phyloP scores from a whole-genome alignment of 2,113 vertebrate species.

The Leuciscus idus region DNA sequence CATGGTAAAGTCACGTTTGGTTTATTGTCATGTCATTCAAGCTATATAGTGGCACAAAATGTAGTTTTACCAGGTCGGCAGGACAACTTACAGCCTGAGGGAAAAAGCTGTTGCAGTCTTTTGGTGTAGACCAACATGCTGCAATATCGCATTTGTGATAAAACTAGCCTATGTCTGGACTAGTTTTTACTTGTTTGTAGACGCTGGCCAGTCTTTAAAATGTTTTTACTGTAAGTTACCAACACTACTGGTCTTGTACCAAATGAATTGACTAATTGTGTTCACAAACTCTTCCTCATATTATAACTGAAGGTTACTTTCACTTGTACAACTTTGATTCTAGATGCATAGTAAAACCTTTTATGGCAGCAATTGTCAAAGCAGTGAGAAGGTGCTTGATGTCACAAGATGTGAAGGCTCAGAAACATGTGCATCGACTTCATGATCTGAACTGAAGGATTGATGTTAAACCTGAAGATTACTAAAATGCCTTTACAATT shows the following conservation, averaged over 20 bases:
- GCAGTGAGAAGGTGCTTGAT: neutral
- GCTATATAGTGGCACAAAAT: neutral
- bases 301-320: neutral
- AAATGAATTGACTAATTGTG: neutral
- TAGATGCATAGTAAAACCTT: neutral
- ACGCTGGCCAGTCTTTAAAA: neutral
- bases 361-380: constrained; percentile 7
- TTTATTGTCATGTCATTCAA: neutral
- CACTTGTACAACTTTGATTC: neutral
- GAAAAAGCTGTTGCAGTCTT: neutral
- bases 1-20: neutral
- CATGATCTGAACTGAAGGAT: neutral
- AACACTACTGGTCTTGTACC: neutral
- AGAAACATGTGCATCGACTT: neutral
- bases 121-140: neutral
- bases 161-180: neutral
- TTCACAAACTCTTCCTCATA: neutral
- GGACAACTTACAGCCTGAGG: neutral
- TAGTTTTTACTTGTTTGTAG: neutral
- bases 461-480: neutral
- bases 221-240: neutral
- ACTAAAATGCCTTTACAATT: neutral
- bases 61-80: neutral
- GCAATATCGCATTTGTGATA: neutral
- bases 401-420: neutral